phyloP scores from a whole-genome alignment of 2,797 vertebrate species.

The Tragelaphus eurycerus region DNA sequence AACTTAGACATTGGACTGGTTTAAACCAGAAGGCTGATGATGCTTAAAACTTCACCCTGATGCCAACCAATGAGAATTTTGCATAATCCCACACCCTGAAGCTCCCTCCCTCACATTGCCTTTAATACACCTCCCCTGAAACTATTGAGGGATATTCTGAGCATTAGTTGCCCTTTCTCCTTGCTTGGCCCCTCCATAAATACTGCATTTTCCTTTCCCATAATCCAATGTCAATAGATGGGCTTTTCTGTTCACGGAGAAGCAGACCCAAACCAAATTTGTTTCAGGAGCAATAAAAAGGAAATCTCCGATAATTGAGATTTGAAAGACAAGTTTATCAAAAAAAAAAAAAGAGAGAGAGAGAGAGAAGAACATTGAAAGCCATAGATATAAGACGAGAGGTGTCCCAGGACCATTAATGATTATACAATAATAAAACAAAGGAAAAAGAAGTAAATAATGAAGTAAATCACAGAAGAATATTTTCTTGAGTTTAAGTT shows the following conservation, averaged over 20 bases:
- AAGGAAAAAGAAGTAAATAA: not conserved
- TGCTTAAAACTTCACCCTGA: not conserved
- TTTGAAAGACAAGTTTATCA: not conserved
- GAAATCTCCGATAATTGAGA: not conserved
- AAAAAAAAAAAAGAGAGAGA: not conserved
- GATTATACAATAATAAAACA: not conserved
- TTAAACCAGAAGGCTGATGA: not conserved
- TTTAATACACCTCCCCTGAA: not conserved
- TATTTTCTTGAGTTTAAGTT: not conserved
- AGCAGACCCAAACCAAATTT: not conserved
- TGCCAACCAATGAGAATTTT: not conserved
- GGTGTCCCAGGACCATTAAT: not conserved
- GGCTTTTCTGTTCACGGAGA: not conserved
- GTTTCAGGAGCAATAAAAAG: not conserved
- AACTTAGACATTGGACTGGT: not conserved
- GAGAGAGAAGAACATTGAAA: not conserved
- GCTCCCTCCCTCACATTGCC: not conserved
- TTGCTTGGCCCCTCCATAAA: not conserved
- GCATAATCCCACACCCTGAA: not conserved
- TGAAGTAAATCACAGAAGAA: accelerated
- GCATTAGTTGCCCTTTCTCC: not conserved
- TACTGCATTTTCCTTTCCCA: not conserved
- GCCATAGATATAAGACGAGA: no score
- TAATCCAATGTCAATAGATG: not conserved
- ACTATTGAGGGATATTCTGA: not conserved